Evolutionary conservation across 2,888 invertebrate genomes (phyloP).

Genomic region (Cremastobaeus sp.): DNA sequence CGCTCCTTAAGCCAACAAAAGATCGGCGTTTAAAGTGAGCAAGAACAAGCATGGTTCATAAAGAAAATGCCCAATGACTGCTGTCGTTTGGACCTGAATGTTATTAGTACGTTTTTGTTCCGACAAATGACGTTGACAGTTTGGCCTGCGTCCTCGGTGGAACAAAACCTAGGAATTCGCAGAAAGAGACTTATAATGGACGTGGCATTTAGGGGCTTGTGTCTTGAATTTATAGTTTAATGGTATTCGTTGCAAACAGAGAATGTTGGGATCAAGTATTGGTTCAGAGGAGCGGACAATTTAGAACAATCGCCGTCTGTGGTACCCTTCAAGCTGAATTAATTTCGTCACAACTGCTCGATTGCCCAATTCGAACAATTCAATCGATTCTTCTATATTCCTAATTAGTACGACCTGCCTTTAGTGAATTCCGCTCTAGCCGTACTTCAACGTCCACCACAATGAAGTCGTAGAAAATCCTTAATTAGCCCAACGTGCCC

Average conservation of each 20-base stretch:
- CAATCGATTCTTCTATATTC: constrained; percentile 11
- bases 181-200: constrained; percentile 12
- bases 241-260: no score
- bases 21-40: constrained; percentile 11
- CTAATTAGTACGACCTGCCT: constrained; percentile 15
- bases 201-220: constrained; percentile 17
- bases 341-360: neutral
- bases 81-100: constrained; percentile 14
- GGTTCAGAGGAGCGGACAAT: no score
- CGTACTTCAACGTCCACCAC: neutral
- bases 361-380: constrained; percentile 19
- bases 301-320: no score
- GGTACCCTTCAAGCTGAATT: no score
- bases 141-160: neutral
- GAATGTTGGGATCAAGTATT: no score
- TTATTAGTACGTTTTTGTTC: constrained; percentile 13
- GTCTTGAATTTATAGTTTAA: constrained; percentile 13
- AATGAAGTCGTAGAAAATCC: constrained; percentile 24
- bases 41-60: constrained; percentile 2
- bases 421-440: no score
- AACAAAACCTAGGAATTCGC: constrained; percentile 19
- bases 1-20: constrained; percentile 12
- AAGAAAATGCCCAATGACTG: constrained; percentile 16
- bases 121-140: constrained; percentile 24
- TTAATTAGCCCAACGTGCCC: constrained; percentile 20